phyloP scores from a whole-genome alignment of 2,888 invertebrate genomes.

The Eurytoma californica region DNA sequence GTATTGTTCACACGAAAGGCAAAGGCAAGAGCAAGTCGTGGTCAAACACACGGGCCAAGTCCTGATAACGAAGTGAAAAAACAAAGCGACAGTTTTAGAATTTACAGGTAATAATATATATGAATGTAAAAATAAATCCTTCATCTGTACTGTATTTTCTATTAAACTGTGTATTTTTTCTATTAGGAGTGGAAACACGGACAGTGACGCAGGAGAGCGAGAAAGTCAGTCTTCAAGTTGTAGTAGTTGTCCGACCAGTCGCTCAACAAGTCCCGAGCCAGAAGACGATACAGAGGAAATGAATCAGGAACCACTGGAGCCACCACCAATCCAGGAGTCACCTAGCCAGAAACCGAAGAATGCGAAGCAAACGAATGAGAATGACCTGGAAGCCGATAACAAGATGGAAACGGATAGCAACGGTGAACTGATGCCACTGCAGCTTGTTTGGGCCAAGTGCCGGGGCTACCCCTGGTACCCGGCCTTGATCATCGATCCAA shows the following conservation, averaged over 20 bases:
- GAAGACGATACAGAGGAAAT: background rate
- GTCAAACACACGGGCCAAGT: constrained; percentile 63
- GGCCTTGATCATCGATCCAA: constrained; percentile 94
- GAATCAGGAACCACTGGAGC: background rate
- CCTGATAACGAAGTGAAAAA: constrained; percentile 68
- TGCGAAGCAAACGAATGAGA: constrained; percentile 69
- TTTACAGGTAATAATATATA: constrained; percentile 65
- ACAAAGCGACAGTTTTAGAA: constrained; percentile 71
- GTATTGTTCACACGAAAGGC: constrained; percentile 86
- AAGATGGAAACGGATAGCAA: constrained; percentile 74
- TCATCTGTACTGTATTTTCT: too few relatives aligned
- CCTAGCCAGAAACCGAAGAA: constrained; percentile 11
- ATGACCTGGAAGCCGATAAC: constrained; percentile 68
- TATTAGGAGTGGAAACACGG: constrained; percentile 67
- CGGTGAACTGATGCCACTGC: constrained; percentile 85
- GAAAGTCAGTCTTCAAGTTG: constrained; percentile 73
- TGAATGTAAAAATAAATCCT: too few relatives aligned
- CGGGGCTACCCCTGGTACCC: constrained; percentile 98
- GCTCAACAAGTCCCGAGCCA: constrained; percentile 67
- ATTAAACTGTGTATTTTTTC: background rate
- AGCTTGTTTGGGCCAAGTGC: constrained; percentile 98
- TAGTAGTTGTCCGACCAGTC: constrained; percentile 72
- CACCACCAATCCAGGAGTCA: background rate
- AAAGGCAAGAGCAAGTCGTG: constrained; percentile 77
- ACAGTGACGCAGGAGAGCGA: constrained; percentile 72